These are phyloP conservation scores for Pangasianodon gigas DNA, from an alignment of 2,113 vertebrate genomes.

Conservation along the genomic window DNA sequence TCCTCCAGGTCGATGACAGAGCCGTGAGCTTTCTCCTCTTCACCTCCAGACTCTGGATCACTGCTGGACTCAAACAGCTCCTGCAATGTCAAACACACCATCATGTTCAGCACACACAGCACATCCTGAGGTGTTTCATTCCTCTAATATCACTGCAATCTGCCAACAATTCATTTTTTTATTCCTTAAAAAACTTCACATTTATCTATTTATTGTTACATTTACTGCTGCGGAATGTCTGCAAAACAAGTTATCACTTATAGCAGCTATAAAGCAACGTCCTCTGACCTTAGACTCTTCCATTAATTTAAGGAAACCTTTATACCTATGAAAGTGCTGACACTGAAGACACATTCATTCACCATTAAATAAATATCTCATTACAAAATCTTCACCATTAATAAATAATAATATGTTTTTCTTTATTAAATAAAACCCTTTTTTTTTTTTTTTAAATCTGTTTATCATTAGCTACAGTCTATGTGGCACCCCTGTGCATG, in stretches of 20 bases:
- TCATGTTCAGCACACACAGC: background rate
- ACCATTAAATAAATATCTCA: background rate
- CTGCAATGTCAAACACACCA: slow-evolving; percentile 52
- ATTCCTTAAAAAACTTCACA: background rate
- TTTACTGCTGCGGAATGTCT: background rate
- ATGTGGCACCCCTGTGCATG: background rate
- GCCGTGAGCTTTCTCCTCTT: slow-evolving; percentile 53
- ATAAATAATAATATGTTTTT: background rate
- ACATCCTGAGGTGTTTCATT: background rate
- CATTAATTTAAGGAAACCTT: background rate
- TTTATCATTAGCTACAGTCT: background rate
- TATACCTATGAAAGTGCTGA: background rate
- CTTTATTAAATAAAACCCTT: background rate
- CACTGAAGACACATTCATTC: background rate
- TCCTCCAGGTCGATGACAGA: slow-evolving; percentile 87
- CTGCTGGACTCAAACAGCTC: slow-evolving; percentile 83
- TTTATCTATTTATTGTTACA: background rate
- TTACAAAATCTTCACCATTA: background rate
- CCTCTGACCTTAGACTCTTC: background rate
- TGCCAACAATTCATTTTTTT: background rate
- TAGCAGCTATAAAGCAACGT: background rate
- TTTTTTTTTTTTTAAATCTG: background rate
- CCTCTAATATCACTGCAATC: background rate
- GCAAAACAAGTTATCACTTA: background rate
- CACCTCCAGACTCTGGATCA: slow-evolving; percentile 72